Conservation (phyloP, 2,797 vertebrate genomes). For the Uromys caudimaculatus region DNA sequence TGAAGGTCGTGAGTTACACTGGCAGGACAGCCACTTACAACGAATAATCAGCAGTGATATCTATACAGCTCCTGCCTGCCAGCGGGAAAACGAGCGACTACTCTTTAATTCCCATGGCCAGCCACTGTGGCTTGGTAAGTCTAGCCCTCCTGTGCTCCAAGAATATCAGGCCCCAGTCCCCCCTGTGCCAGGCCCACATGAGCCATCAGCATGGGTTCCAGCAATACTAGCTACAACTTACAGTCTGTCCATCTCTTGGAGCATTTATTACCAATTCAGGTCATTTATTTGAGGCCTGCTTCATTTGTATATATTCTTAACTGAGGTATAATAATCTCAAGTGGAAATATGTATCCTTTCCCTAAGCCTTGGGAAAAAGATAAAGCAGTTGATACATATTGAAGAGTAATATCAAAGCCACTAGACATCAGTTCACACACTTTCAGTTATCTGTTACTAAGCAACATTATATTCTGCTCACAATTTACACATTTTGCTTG, state of each 20-base stretch:
- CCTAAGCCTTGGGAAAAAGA: conserved; percentile 27
- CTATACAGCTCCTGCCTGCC: conserved; percentile 96
- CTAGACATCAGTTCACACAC: conserved; percentile 25
- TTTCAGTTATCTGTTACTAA: conserved; percentile 21
- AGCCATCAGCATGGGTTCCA: not conserved
- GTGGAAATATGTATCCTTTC: conserved; percentile 45
- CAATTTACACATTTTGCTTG: conserved; percentile 55
- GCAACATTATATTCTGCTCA: conserved; percentile 43
- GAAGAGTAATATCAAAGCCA: conserved; percentile 38
- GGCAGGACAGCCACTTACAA: conserved; percentile 99
- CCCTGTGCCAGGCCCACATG: not conserved
- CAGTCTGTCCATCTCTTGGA: conserved; percentile 22
- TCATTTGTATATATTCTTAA: conserved; percentile 8
- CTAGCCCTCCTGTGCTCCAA: conserved; percentile 14
- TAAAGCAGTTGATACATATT: conserved; percentile 52
- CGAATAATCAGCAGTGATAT: conserved; percentile 98
- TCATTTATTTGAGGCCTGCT: conserved; percentile 50
- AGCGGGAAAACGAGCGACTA: conserved; percentile 95
- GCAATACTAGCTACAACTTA: conserved; percentile 33
- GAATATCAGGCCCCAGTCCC: conserved; percentile 40
- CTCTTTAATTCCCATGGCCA: conserved; percentile 98
- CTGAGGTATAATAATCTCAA: conserved; percentile 50
- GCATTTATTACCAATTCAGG: conserved; percentile 11
- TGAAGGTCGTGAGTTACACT: conserved; percentile 98
- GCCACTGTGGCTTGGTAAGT: conserved; percentile 96